Conservation (phyloP, 2,797 vertebrate genomes). For the Cygnus olor region DNA sequence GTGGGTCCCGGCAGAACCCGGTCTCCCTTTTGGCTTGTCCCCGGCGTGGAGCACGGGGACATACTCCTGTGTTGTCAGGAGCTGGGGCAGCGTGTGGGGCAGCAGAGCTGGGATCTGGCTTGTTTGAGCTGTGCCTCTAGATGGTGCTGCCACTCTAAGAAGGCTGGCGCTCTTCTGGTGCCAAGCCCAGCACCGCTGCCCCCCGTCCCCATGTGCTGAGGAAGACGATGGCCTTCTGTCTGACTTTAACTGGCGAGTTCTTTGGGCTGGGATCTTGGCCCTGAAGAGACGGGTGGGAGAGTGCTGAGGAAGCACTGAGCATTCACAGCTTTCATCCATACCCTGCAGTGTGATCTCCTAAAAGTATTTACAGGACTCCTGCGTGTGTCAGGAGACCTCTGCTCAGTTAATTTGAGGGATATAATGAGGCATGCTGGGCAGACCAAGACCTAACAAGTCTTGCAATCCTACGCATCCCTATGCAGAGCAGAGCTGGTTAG, state of each 20-base stretch:
- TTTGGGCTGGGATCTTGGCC: not conserved
- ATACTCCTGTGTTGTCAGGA: not conserved
- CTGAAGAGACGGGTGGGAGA: not conserved
- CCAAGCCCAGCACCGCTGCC: not conserved
- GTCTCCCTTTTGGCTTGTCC: not conserved
- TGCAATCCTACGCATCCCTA: not conserved
- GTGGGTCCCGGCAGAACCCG: not conserved
- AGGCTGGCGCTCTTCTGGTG: not conserved
- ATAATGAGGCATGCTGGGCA: not conserved
- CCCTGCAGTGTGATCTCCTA: not conserved
- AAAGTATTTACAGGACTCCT: not conserved
- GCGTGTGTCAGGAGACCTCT: not conserved
- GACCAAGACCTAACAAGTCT: not conserved
- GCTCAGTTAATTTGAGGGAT: not conserved
- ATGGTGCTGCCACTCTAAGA: slow-evolving; percentile 31
- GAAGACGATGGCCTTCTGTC: not conserved
- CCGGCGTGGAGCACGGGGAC: not conserved
- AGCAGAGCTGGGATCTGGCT: not conserved
- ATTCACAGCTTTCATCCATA: not conserved
- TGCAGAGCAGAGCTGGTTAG: not conserved
- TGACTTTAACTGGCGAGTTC: not conserved
- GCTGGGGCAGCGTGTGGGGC: not conserved
- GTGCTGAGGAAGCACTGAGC: not conserved
- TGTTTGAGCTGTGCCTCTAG: slow-evolving; percentile 15
- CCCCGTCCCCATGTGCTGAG: not conserved